Base-by-base conservation (phyloP, 2,113 vertebrate genomes). In the Trinectes maculatus region DNA sequence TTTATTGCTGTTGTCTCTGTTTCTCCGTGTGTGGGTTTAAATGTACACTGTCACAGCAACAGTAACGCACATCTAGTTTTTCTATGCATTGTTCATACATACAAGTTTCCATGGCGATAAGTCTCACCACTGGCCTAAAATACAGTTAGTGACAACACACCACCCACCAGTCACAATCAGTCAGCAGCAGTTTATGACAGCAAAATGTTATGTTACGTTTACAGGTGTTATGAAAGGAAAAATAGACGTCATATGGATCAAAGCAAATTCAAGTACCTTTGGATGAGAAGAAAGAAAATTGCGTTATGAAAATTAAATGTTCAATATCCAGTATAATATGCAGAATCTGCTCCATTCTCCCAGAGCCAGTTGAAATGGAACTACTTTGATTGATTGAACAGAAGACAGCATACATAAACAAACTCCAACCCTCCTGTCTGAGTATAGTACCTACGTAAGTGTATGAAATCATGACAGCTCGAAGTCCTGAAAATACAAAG, bases 21-120 rank as follows among this genome's bases (percentile, higher is more conserved):
- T 25, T 34, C 22, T 36, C 24, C 22, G 21, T 44, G 25, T 33
- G 19, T 33, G 26, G 18, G 3, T 34, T 2, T 22, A 7, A 55
- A 21, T 1, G 3, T 36, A 21, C 19, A 33, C 9, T 29, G 39
- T 48, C 46, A 76, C 8, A 34, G 11, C 26, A 42, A 48, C 28
- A 16, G 8, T 25, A 31, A 54, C 16, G 9, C 11, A 8, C 9
- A 39, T 40, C 15, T 11, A 36, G 16, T 33, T 62, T 15, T 71
- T 68, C 36, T 46, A 71, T 60, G 5, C n/a, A n/a, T 0, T 13
- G 6, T 9, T 66, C 8, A 0, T 5, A 39, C 28, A 11, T 58
- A 40, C 12, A 72, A 8, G 64, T 80, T 76, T 76, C 78, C 70
- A 82, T 84, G 73, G 68, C 1, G 9, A 47, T 0, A 19, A 33